Evolutionary conservation across 2,113 vertebrate genomes (phyloP), one percentile per base, ranked within the genome.

Genomic region (Cebus imitator): DNA sequence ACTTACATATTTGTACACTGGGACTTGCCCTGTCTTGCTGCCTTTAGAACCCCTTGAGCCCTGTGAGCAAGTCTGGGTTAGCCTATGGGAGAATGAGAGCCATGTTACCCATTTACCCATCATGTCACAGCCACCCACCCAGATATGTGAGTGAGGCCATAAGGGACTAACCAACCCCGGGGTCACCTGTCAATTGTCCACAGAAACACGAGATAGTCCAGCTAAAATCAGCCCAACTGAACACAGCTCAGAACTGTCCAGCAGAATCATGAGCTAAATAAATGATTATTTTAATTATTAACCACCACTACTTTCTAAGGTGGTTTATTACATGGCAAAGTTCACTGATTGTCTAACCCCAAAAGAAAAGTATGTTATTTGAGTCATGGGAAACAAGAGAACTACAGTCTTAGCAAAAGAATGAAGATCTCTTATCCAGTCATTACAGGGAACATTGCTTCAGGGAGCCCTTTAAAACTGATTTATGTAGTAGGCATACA

Each of bases 401-500:
- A 97, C 96, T 98, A 97, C 10, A 98, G 96, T 97, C 97, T 97
- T 97, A 95, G 87, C 68, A 90, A 97, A 98, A 98, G 97, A 98
- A 98, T 95, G 85, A 89, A 97, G 96, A 97, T 97, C 97, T 98
- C 98, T 98, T 94, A 98, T 30, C 86, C 97, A 98, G 98, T 98
- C 98, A 97, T 98, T 98, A 98, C 35, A 98, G 96, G 93, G 96
- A 97, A 98, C 97, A 97, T 52, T 89, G 98, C 98, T 98, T 92
- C 84, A 94, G 98, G 98, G 98, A 98, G 97, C 97, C 97, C 96
- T 97, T 98, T 98, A 98, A 98, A 98, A 97, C 95, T 98, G 98
- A 99, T 98, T 98, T 98, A 99, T 98, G 97, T 97, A 97, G 97
- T 97, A 98, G 97, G 97, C 97, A 97, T 80, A 94, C 85, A 98